Evolutionary conservation across 2,797 vertebrate species (phyloP).

Genomic region (Schizopygopsis malacanthus): DNA sequence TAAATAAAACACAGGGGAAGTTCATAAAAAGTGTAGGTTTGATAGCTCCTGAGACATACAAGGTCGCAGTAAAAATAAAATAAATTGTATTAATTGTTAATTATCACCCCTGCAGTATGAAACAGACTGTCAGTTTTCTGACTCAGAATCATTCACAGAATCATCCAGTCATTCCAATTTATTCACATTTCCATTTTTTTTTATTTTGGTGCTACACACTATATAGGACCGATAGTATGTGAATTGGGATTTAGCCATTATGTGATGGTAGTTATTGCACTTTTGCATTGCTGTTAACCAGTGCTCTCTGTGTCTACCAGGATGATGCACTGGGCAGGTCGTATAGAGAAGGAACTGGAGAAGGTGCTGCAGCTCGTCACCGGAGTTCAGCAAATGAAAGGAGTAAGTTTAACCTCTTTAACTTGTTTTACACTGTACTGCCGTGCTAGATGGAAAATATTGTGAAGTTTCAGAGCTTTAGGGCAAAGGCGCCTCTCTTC

Average conservation of each 20-base stretch:
- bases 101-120: neutral
- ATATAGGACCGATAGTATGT: neutral
- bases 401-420: constrained; percentile 78
- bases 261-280: neutral
- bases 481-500: neutral
- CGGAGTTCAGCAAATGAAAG: constrained; percentile 91
- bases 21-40: neutral
- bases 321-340: constrained; percentile 97
- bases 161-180: neutral
- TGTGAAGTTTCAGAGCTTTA: neutral
- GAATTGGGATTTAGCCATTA: neutral
- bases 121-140: neutral
- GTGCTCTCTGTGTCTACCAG: constrained; percentile 74
- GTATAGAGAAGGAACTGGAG: constrained; percentile 96
- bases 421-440: neutral
- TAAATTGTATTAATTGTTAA: neutral
- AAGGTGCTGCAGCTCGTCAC: constrained; percentile 96
- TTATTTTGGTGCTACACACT: neutral
- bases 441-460: neutral
- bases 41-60: neutral
- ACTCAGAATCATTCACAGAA: neutral
- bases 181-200: neutral
- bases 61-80: neutral
- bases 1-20: neutral
- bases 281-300: constrained; percentile 48